Base-by-base conservation (phyloP, 2,113 vertebrate genomes). In the Otus sunia region DNA sequence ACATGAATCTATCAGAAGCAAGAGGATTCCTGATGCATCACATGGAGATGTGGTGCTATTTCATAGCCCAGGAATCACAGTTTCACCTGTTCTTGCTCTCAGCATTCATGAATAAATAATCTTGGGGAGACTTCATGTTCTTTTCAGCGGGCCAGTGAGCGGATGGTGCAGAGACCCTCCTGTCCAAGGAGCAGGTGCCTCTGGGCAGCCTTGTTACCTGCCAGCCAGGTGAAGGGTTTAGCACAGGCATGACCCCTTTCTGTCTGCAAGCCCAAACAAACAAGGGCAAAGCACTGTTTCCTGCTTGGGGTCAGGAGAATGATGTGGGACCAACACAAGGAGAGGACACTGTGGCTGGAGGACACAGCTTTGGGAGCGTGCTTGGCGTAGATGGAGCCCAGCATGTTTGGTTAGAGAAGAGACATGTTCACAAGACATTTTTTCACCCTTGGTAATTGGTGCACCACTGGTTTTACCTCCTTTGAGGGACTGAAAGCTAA, bases 321-420 rank as follows among this genome's bases (percentile, higher is more conserved):
- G 13, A 23, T 16, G 16, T 3, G 10, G 37, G 43, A 39, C 18
- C 37, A 52, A 5, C 21, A 5, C 9, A 15, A 66, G 78, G 25
- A 45, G 50, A 52, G 16, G 56, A 30, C 58, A 47, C 13, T 2
- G 1, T 21, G 69, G 39, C 3, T 22, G 43, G 56, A 39, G 68
- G 37, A 58, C 1, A 2, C 21, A 23, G 5, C 1, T 0, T 7
- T 27, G 10, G 12, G 43, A 64, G 20, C 6, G 5, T 58, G 17
- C 37, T 32, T 6, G 20, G 29, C 21, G 13, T 1, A 17, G 74
- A 37, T 45, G 47, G 32, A 88, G 41, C 30, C 32, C 55, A 52
- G 14, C 15, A 5, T 0, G 3, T 22, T 37, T 76, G 64, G 5
- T 34, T 27, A 49, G 52, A 50, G 41, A 64, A 62, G 2, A 62